A percentile compares a stretch with the other conserved stretches of the same genome.
Evolutionary conservation across 2,888 invertebrate genomes (phyloP).

Genomic region (Thera obeliscata): DNA sequence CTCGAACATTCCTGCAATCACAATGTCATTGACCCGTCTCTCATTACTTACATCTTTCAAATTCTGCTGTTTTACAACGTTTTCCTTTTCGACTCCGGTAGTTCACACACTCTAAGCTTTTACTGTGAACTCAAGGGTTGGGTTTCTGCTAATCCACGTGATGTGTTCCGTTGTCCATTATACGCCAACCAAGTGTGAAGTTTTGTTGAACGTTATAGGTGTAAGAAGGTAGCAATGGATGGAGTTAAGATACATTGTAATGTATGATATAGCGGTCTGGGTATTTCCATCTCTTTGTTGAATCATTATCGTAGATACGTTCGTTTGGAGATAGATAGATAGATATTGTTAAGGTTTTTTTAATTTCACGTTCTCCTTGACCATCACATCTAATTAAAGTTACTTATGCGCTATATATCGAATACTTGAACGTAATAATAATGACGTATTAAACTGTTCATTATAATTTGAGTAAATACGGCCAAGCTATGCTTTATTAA

Average conservation of each 20-base stretch:
- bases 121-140: constrained; percentile 45
- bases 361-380: not conserved
- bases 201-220: constrained; percentile 39
- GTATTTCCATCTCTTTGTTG: constrained; percentile 35
- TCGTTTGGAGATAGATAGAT: no score
- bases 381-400: not conserved
- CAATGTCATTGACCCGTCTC: constrained; percentile 29
- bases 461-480: not conserved
- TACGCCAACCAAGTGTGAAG: constrained; percentile 44
- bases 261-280: constrained; percentile 32
- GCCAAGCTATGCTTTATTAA: not conserved
- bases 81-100: constrained; percentile 43
- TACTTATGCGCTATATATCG: not conserved
- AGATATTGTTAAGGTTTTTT: no score
- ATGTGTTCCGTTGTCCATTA: constrained; percentile 45
- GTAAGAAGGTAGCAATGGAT: constrained; percentile 38
- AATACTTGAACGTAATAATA: no score
- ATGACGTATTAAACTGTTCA: no score
- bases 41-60: constrained; percentile 38
- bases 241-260: constrained; percentile 36
- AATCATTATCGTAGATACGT: constrained; percentile 34
- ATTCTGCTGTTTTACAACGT: constrained; percentile 35
- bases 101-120: constrained; percentile 50
- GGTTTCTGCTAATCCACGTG: constrained; percentile 50
- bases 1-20: constrained; percentile 23